These are phyloP conservation scores for Clivina fossor DNA, from an alignment of 2,888 invertebrate genomes.

Conservation along the genomic window DNA sequence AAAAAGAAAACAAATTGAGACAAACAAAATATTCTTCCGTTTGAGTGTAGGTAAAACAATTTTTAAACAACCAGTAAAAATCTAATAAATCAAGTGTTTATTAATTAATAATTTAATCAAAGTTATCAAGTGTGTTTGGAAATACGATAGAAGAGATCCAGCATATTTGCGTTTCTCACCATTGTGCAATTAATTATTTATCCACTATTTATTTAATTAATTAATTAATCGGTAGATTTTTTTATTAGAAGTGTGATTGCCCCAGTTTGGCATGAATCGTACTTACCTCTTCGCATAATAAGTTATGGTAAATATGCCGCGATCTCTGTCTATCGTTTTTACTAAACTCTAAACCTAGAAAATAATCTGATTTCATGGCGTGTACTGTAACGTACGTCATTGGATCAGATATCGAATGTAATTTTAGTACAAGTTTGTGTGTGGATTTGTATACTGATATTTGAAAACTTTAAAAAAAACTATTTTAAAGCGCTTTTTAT, in stretches of 20 bases:
- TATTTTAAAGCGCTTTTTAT: conserved; percentile 17
- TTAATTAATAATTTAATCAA: background rate
- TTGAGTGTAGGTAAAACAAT: conserved; percentile 23
- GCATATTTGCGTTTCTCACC: background rate
- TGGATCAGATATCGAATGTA: conserved; percentile 24
- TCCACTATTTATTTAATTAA: conserved; percentile 10
- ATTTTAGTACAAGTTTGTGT: conserved; percentile 25
- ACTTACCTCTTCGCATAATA: conserved; percentile 21
- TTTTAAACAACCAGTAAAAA: conserved; percentile 8
- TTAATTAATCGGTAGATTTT: conserved; percentile 30
- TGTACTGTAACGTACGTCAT: conserved; percentile 4
- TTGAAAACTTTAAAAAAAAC: conserved; percentile 11
- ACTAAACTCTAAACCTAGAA: conserved; percentile 9
- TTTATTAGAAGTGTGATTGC: conserved; percentile 21
- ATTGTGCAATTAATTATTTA: conserved; percentile 24
- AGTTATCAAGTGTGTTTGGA: conserved; percentile 16
- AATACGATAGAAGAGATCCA: too few species aligned
- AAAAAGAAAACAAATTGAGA: too few species aligned
- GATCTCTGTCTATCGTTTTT: too few species aligned
- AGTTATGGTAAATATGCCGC: too few species aligned
- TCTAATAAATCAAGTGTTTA: conserved; percentile 13
- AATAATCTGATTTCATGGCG: conserved; percentile 1
- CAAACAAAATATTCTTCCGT: conserved; percentile 30
- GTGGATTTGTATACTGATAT: conserved; percentile 33
- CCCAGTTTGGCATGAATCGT: conserved; percentile 15